Percentiles rank a stretch among this genome's conserved stretches.
Conservation (phyloP, 64 coral and sea anemone genomes). For the Montipora sp. region DNA sequence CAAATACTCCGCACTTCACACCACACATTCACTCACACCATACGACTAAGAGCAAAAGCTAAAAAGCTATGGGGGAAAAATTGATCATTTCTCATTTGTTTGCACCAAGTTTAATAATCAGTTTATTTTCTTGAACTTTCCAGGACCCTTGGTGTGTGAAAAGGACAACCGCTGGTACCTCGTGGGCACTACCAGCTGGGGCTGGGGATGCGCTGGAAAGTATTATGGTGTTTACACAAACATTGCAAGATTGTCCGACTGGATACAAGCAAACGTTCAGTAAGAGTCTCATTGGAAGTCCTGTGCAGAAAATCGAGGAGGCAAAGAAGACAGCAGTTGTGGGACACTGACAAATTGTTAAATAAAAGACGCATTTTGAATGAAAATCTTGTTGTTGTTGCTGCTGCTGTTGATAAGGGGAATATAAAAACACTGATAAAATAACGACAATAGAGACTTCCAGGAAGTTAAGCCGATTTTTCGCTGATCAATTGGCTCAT, state of each 20-base stretch:
- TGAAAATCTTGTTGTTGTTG: not conserved
- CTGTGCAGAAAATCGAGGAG: not conserved
- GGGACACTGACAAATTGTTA: not conserved
- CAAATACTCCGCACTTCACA: no score
- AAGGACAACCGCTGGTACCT: slow-evolving; percentile 65
- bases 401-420: not conserved
- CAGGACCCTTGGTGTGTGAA: slow-evolving; percentile 66
- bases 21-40: no score
- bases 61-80: not conserved
- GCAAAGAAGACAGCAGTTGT: not conserved
- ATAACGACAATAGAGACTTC: no score
- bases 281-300: not conserved
- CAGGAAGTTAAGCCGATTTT: no score
- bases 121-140: not conserved
- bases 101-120: not conserved
- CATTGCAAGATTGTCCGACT: slow-evolving; percentile 6
- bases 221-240: slow-evolving; percentile 42
- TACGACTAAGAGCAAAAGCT: no score
- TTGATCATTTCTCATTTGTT: not conserved
- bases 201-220: slow-evolving; percentile 62
- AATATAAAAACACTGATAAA: no score
- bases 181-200: slow-evolving; percentile 77
- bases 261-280: slow-evolving; percentile 8
- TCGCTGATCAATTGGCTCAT: no score
- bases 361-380: not conserved